phyloP scores from a whole-genome alignment of 2,797 vertebrate genomes.

The Arremon aurantiirostris region DNA sequence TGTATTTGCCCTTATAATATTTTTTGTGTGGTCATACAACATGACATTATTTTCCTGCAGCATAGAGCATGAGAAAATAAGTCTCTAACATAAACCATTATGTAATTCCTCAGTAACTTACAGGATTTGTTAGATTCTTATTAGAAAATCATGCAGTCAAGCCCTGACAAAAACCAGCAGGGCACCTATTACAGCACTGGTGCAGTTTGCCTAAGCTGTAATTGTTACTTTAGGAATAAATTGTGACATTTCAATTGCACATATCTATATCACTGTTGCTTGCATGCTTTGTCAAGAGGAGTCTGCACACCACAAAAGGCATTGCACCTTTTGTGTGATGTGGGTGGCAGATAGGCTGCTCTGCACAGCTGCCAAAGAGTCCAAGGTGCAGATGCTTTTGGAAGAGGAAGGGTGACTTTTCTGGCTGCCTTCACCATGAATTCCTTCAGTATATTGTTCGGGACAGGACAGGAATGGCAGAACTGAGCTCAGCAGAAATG shows the following conservation, averaged over 20 bases:
- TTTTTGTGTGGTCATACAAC: background rate
- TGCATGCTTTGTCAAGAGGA: background rate
- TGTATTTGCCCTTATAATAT: background rate
- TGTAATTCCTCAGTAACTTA: background rate
- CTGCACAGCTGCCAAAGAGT: background rate
- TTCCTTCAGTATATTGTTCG: rapidly evolving
- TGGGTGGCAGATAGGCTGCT: background rate
- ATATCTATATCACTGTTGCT: background rate
- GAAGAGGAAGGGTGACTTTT: background rate
- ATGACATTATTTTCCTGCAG: background rate
- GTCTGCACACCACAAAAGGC: background rate
- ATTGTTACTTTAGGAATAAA: background rate
- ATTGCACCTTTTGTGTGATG: background rate
- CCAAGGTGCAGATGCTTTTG: background rate
- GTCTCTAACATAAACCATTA: background rate
- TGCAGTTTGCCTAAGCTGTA: background rate
- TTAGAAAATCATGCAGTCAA: background rate
- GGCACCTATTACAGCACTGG: background rate
- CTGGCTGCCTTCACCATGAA: background rate
- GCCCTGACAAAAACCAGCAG: background rate
- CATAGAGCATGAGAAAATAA: background rate
- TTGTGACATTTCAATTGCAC: background rate
- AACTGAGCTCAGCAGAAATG: background rate
- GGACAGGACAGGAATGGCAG: background rate
- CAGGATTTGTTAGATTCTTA: background rate